Conservation (phyloP, 2,797 vertebrate species). For the Urosaurus nigricauda region DNA sequence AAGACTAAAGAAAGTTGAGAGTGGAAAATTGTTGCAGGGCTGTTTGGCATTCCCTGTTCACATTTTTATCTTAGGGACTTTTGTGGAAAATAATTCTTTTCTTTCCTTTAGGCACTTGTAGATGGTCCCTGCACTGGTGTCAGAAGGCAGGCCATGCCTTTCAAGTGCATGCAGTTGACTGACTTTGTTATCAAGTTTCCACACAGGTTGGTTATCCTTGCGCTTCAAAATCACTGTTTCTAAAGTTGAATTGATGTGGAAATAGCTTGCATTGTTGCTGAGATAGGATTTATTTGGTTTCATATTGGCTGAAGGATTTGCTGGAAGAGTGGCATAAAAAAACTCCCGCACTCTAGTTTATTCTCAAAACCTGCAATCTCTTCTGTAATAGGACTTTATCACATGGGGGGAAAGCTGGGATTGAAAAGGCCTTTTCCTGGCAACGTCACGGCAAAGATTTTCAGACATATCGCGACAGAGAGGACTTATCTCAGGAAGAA, state of each 20-base stretch:
- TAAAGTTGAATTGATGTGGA: neutral
- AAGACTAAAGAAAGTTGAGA: neutral
- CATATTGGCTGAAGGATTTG: neutral
- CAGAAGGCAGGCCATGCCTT: constrained; percentile 94
- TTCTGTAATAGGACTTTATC: neutral
- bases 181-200: constrained; percentile 97
- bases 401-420: too few relatives aligned
- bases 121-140: constrained; percentile 94
- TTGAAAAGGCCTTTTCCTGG: too few relatives aligned
- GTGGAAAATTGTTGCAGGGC: neutral
- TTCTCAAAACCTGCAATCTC: neutral
- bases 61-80: neutral
- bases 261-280: neutral
- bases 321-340: too few relatives aligned
- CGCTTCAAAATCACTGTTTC: fast-evolving
- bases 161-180: constrained; percentile 99
- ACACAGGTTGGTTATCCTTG: constrained; percentile 85
- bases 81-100: neutral
- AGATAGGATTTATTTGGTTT: neutral
- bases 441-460: too few relatives aligned
- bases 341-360: neutral
- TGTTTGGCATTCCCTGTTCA: neutral
- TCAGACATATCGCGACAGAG: too few relatives aligned
- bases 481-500: too few relatives aligned
- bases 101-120: constrained; percentile 86